Evolutionary conservation across 1,140 invertebrate genomes (phyloP), one percentile per base, ranked within the genome.

Genomic region (Phenacoccus solenopsis): DNA sequence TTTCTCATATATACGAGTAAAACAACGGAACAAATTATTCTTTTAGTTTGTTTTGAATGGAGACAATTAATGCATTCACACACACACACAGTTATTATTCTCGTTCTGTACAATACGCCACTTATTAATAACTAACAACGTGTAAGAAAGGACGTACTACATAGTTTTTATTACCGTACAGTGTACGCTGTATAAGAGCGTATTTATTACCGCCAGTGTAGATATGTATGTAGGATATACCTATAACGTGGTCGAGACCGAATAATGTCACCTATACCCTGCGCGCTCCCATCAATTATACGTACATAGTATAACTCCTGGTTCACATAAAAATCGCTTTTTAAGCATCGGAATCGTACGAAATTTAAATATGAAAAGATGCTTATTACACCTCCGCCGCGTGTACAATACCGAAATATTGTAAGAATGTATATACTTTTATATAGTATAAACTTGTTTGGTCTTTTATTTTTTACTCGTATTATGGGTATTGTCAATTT

Each of bases 311-410:
- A 49, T 49, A 16, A 49, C 59, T 64, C 25, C 25, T 20, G 59
- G 59, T 64, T 64, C 59, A 64, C 59, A 64, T 64, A 64, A 64
- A 64, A 64, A 64, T 64, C 25, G 59, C 59, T 64, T 64, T 64
- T 64, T 24, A 27, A 64, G 25, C 22, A 64, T 64, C 59, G 59
- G 10, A 64, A 64, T 64, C 59, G 59, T 64, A 10, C 16, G 4
- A 64, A 64, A 64, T 64, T 64, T 64, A 64, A 64, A 64, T 64
- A 64, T 64, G 59, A 64, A 64, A 64, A 64, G 59, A 64, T 64
- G 20, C 3, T 64, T 64, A 64, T 24, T 64, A 64, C 25, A 16
- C 2, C 25, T 64, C 32, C n/a, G 9, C 32, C 25, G 25, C 9
- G 9, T 64, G 22, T 4, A 25, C 22, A 10, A 38, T n/a, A 10